Evolutionary conservation across 2,113 vertebrate genomes (phyloP).

Genomic region (Spheniscus mendiculus): DNA sequence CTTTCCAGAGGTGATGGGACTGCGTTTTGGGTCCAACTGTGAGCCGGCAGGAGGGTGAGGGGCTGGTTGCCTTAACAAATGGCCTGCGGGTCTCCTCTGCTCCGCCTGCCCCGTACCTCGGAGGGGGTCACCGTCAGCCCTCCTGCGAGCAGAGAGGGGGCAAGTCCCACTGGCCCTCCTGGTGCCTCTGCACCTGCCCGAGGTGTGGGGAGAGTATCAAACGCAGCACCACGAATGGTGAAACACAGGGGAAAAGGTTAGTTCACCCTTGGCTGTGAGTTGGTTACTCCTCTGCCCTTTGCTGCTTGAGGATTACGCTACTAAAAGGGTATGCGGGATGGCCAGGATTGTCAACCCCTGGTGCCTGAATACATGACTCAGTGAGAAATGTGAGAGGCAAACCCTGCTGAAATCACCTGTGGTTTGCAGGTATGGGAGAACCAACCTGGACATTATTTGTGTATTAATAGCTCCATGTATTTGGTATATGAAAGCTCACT

Average conservation of each 20-base stretch:
- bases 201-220: rapidly evolving
- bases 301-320: background rate
- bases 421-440: background rate
- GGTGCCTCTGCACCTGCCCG: rapidly evolving
- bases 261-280: background rate
- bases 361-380: background rate
- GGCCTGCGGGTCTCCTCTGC: background rate
- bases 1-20: background rate
- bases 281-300: background rate
- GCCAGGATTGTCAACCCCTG: background rate
- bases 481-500: background rate
- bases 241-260: background rate
- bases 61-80: background rate
- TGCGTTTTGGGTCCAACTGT: background rate
- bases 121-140: background rate
- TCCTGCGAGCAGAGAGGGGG: background rate
- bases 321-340: background rate
- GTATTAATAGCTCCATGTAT: background rate
- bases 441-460: background rate
- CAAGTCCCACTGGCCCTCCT: background rate
- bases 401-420: background rate
- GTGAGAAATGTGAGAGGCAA: background rate
- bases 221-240: background rate
- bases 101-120: background rate
- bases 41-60: background rate